Evolutionary conservation across 2,888 invertebrate genomes (phyloP), one percentile per base, ranked within the genome.

Genomic region (Dolichopus griseipennis): DNA sequence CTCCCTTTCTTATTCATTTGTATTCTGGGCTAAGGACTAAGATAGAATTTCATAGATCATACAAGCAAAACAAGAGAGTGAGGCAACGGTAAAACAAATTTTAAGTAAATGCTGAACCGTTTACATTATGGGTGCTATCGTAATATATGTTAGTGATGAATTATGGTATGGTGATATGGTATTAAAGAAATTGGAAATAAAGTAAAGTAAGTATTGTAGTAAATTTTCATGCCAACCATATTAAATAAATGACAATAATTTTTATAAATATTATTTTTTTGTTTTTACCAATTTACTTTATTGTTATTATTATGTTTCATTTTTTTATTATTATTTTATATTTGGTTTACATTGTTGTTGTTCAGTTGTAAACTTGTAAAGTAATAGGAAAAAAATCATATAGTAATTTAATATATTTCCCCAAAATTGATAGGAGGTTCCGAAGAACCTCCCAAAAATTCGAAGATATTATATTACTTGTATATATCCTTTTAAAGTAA

Each of bases 161-260:
- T 37, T 12, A 37, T 37, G 37, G 37, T 37, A 37, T 15, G 52
- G 52, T 15, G 52, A 15, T n/a, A n/a, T 15, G 52, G 52, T 52
- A 15, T 27, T 27, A 27, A 27, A 5, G 27, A 27, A 27, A 27
- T 5, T 27, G 27, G 27, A 4, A 27, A 4, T 27, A 5, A 27
- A 4, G 52, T 2, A n/a, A 15, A 15, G 52, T 15, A 15, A 15
- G 1, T 52, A 52, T 12, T 37, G 37, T 52, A 52, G 27, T 27
- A 52, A 52, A 52, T 7, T 52, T 18, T 52, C 52, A 52, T 52
- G 52, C 18, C 52, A 52, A 12, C 52, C 52, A 52, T 52, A 52
- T 7, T 52, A 52, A 52, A 52, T 52, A 52, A 52, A 52, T 52
- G 52, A 52, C 52, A 52, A 52, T 52, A 52, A 52, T 52, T 52